Percentiles rank a stretch among this genome's conserved stretches.
phyloP scores from a whole-genome alignment of 2,113 vertebrate genomes.

The Prunella himalayana region DNA sequence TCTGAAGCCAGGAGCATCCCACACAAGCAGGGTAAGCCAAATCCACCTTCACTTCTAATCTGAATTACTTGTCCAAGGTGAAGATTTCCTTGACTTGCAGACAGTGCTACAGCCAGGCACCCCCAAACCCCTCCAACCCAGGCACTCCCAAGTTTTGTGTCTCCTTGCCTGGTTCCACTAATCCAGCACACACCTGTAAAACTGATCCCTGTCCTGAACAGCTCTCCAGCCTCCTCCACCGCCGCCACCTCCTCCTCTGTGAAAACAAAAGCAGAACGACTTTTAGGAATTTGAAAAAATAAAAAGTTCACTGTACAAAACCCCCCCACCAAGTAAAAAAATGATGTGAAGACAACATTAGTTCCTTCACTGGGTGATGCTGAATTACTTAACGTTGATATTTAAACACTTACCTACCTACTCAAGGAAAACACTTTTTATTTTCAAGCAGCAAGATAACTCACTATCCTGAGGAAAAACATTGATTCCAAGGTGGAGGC shows the following conservation, averaged over 20 bases:
- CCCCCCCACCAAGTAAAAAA: not conserved
- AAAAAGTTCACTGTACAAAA: not conserved
- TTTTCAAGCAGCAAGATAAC: not conserved
- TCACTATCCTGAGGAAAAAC: not conserved
- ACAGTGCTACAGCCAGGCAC: not conserved
- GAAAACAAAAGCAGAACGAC: not conserved
- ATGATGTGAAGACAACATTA: fast-evolving
- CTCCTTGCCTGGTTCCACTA: not conserved
- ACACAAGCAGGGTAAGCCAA: not conserved
- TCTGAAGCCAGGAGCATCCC: not conserved
- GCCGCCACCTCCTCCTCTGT: conserved; percentile 73
- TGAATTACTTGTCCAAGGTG: not conserved
- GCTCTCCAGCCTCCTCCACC: conserved; percentile 81
- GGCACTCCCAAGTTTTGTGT: not conserved
- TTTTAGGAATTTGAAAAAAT: not conserved
- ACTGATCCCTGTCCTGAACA: conserved; percentile 81
- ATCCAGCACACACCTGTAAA: conserved; percentile 71
- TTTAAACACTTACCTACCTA: not conserved
- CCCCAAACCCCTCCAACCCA: not conserved
- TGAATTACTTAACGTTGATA: not conserved
- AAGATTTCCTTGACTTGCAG: not conserved
- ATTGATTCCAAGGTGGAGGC: not conserved
- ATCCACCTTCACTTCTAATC: not conserved
- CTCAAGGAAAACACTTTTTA: not conserved
- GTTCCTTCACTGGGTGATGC: not conserved